These are phyloP conservation scores for Chondrosia reniformis DNA, from an alignment of 37 sponge, comb jelly and placozoan species.

Conservation along the genomic window DNA sequence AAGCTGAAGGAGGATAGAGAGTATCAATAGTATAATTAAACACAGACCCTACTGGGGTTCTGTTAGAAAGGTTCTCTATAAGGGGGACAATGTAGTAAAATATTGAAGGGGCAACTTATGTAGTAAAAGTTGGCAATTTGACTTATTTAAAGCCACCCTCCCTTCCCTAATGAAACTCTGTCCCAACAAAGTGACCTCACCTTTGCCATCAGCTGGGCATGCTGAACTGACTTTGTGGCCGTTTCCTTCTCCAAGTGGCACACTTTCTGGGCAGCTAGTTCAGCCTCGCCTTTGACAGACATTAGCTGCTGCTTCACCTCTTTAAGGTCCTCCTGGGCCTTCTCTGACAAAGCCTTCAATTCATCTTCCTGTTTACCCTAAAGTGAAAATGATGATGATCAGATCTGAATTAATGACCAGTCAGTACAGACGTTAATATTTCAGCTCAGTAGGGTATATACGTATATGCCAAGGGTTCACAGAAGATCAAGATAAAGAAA, in stretches of 20 bases:
- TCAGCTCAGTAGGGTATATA: too few relatives aligned
- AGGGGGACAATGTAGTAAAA: background rate
- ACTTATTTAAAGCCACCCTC: background rate
- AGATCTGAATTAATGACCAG: too few relatives aligned
- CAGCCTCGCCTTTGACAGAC: constrained; percentile 2
- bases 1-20: background rate
- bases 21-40: too few relatives aligned
- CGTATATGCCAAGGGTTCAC: too few relatives aligned
- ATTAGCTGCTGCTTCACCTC: constrained; percentile 15
- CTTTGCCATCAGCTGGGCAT: constrained; percentile 26
- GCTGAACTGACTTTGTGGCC: background rate
- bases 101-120: background rate
- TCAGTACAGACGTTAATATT: too few relatives aligned
- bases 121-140: background rate
- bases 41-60: background rate
- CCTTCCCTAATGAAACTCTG: too few relatives aligned
- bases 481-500: too few relatives aligned
- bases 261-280: constrained; percentile 24
- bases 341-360: background rate
- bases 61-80: background rate
- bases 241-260: background rate
- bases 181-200: too few relatives aligned
- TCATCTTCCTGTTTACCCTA: constrained; percentile 11
- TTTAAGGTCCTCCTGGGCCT: background rate
- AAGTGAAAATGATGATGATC: too few relatives aligned